A percentile compares a stretch with the other conserved stretches of the same genome.
These are phyloP conservation scores for Channa striata DNA, from an alignment of 2,797 vertebrate genomes.

Conservation along the genomic window DNA sequence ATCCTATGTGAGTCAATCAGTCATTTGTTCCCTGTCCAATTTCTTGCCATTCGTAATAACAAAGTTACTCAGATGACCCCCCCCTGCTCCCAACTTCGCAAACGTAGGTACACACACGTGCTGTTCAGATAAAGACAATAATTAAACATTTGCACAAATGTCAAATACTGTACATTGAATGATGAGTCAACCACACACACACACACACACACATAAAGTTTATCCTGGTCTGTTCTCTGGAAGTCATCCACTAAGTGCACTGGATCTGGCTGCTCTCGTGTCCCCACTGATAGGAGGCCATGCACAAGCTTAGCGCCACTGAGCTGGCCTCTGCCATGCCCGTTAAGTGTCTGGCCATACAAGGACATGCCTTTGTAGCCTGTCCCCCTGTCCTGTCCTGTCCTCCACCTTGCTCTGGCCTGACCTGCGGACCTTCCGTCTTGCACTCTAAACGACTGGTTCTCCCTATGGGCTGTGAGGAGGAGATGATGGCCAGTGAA, in stretches of 20 bases:
- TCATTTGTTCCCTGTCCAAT: slow-evolving; percentile 56
- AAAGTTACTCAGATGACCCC: slow-evolving; percentile 48
- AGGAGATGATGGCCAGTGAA: slow-evolving; percentile 34
- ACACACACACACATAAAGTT: slow-evolving; percentile 41
- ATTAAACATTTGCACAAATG: slow-evolving; percentile 7
- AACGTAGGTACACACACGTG: slow-evolving; percentile 31
- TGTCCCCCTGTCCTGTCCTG: slow-evolving; percentile 55
- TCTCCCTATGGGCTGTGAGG: slow-evolving; percentile 38
- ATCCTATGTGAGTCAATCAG: slow-evolving; percentile 71
- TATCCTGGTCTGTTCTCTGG: slow-evolving; percentile 70
- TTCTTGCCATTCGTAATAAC: slow-evolving; percentile 52
- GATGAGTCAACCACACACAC: slow-evolving; percentile 8
- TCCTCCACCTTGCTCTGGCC: slow-evolving; percentile 57
- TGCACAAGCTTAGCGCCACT: slow-evolving; percentile 64
- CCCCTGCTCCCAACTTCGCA: background rate
- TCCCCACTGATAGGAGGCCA: slow-evolving; percentile 74
- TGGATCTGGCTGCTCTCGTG: slow-evolving; percentile 64
- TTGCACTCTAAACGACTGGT: slow-evolving; percentile 50
- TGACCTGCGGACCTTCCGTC: slow-evolving; percentile 56
- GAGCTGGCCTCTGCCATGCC: slow-evolving; percentile 70
- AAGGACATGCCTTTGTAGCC: slow-evolving; percentile 79
- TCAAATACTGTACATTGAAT: background rate
- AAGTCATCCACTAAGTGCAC: slow-evolving; percentile 76
- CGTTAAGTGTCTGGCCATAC: slow-evolving; percentile 82
- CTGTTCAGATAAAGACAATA: slow-evolving; percentile 3